Evolutionary conservation across 1,140 invertebrate genomes (phyloP).

Genomic region (Drosophila pachea): DNA sequence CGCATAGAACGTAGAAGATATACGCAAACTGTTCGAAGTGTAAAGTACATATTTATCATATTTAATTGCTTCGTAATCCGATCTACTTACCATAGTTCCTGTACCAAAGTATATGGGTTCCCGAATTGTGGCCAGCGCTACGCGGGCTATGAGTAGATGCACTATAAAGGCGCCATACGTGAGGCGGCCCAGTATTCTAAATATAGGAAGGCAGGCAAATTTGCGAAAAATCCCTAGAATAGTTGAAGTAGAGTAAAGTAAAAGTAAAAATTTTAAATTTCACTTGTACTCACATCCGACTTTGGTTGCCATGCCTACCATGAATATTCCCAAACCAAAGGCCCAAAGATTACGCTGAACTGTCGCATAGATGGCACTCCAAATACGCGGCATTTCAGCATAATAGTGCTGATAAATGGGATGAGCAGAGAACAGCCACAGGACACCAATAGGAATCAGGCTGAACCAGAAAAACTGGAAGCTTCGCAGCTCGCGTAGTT

Average conservation of each 20-base stretch:
- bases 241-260: not conserved
- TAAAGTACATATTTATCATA: not conserved
- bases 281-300: conserved; percentile 65
- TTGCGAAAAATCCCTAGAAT: conserved; percentile 66
- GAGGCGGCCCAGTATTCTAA: conserved; percentile 69
- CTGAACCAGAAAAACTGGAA: conserved; percentile 68
- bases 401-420: conserved; percentile 73
- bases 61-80: too few relatives aligned
- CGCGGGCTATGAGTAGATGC: conserved; percentile 62
- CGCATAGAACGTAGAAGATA: conserved; percentile 65
- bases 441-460: conserved; percentile 56
- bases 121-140: conserved; percentile 65
- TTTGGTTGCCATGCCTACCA: conserved; percentile 67
- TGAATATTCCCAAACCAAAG: conserved; percentile 59
- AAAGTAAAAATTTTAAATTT: not conserved
- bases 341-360: conserved; percentile 70
- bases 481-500: conserved; percentile 51
- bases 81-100: conserved; percentile 61
- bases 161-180: conserved; percentile 75
- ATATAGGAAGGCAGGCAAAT: conserved; percentile 67
- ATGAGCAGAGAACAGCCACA: conserved; percentile 69
- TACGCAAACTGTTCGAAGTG: conserved; percentile 58
- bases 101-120: conserved; percentile 69
- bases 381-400: conserved; percentile 50
- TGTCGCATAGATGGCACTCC: conserved; percentile 70